Evolutionary conservation across 2,113 vertebrate genomes (phyloP).

Genomic region (Chaenogobius annularis): DNA sequence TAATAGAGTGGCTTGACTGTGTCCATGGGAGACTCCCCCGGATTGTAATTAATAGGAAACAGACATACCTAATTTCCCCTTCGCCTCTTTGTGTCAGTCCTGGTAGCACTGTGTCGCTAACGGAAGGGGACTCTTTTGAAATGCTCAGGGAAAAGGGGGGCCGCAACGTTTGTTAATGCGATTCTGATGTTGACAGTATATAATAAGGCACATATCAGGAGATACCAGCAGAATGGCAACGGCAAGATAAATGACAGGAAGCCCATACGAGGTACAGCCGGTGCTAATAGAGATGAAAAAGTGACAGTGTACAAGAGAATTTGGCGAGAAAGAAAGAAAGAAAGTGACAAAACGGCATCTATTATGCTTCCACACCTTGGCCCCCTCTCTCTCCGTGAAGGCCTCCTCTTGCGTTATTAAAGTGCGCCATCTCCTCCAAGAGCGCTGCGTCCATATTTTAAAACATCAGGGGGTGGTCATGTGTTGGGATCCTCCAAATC

Average conservation of each 20-base stretch:
- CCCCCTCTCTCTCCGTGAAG: constrained; percentile 32
- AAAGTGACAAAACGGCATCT: constrained; percentile 49
- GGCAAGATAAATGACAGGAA: constrained; percentile 58
- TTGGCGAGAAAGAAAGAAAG: constrained; percentile 43
- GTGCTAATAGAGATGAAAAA: constrained; percentile 26
- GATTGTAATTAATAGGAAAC: constrained; percentile 85
- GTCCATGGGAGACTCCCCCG: constrained; percentile 80
- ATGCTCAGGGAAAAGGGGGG: constrained; percentile 39
- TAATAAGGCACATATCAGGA: constrained; percentile 71
- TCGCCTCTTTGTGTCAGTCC: constrained; percentile 79
- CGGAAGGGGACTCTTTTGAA: constrained; percentile 70
- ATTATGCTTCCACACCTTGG: constrained; percentile 63
- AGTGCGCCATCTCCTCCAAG: constrained; percentile 64
- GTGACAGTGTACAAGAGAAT: constrained; percentile 6
- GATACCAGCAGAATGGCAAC: constrained; percentile 57
- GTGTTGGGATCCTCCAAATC: constrained; percentile 75
- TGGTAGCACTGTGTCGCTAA: constrained; percentile 65
- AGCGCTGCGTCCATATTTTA: constrained; percentile 65
- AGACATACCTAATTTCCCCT: constrained; percentile 83
- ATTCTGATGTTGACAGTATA: constrained; percentile 67
- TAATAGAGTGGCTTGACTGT: constrained; percentile 74
- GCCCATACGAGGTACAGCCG: constrained; percentile 27
- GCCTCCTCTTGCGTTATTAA: constrained; percentile 65
- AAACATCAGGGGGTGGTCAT: constrained; percentile 79
- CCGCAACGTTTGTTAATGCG: constrained; percentile 75